Evolutionary conservation across 2,888 invertebrate genomes (phyloP), one percentile per base, ranked within the genome.

Genomic region (Bombylius major): DNA sequence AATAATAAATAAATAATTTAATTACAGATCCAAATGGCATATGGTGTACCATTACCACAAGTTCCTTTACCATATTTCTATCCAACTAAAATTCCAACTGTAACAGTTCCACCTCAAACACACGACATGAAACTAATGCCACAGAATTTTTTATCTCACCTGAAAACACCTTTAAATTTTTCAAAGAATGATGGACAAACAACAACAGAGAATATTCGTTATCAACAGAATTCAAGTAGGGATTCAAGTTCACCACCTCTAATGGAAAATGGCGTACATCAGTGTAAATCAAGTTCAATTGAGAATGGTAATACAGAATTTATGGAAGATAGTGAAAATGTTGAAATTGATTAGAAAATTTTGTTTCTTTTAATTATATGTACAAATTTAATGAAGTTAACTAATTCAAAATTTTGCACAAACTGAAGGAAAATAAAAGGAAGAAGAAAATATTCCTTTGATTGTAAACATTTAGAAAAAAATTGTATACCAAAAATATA

Each of bases 1-100:
- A 23, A 23, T 23, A 23, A 23, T 2, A 23, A 23, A 1, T 23
- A 23, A 23, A 23, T 23, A 23, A 23, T 23, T 23, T 23, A 23
- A 23, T 56, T 58, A 8, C 61, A 74, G 66, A 62, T 75, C 57
- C 75, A 75, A 65, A 65, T 75, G 70, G 74, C 74, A 31, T 75
- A 75, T 57, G 73, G 75, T 0, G 63, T 75, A 13, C 71, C 73
- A 0, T 44, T 74, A 57, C 75, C 72, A 0, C 74, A 73, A 61
- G 68, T 75, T 53, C 67, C 73, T 39, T 74, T 75, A 56, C 70
- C 75, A 23, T 75, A 75, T 58, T 71, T 75, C 58, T 75, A 75
- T 62, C 65, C 70, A 45, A 62, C 70, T 1, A 75, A 75, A 63
- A 65, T 72, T 52, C 71, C 72, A 5, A 71, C 70, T 34, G 23